Evolutionary conservation across 2,888 invertebrate genomes (phyloP), one percentile per base, ranked within the genome.

Genomic region (Ectemnius continuus): DNA sequence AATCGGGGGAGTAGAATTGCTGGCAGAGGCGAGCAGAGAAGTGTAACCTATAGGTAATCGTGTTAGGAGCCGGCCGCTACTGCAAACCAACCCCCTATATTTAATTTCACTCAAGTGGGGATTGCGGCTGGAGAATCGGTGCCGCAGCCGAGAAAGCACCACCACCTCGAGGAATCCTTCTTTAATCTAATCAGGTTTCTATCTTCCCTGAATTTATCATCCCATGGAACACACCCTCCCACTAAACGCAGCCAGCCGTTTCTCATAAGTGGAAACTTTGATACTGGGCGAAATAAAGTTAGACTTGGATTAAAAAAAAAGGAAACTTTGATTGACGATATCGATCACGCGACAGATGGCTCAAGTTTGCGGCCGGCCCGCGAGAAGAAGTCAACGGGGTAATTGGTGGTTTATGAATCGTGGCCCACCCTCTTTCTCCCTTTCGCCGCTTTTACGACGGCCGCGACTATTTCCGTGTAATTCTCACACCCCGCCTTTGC

Each of bases 351-450:
- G n/a, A 47, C n/a, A 47, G 47, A 47, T 47, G 47, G 11, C 68
- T 64, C 61, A 36, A 67, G 78, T 70, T 68, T 58, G 56, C 64
- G 2, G 67, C 14, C 3, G 23, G 64, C 60, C 61, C 63, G 72
- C 77, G 78, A 68, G 76, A 70, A 47, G 78, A 73, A 78, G 78
- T 74, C 78, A 83, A 83, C 80, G 78, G 84, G 85, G 84, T 90
- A 90, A 90, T 90, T 88, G 89, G 86, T 85, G 87, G 85, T 90
- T 90, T 89, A 90, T 90, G 90, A 91, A 88, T 90, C 89, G 90
- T 88, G 86, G 86, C 86, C 87, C 81, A 74, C 77, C 79, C 74
- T 61, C 67, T 61, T 58, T 48, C 70, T 48, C 75, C 45, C 60
- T 64, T 62, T 28, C 61, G 69, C 67, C 61, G 62, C 52, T 70